phyloP scores from a whole-genome alignment of 2,888 invertebrate genomes.

The Neria commutata region DNA sequence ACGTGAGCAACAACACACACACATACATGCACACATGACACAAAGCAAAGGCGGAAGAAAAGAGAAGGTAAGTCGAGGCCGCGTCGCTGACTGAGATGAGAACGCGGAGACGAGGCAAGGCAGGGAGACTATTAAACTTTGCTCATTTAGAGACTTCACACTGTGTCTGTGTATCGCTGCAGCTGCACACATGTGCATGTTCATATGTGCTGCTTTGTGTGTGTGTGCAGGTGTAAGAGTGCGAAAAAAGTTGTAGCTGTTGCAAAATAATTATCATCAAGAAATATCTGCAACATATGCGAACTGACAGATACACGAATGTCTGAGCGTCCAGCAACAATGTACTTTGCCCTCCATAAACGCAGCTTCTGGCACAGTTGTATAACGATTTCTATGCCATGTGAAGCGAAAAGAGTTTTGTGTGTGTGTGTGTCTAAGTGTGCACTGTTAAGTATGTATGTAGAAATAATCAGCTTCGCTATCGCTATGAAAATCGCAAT shows the following conservation, averaged over 20 bases:
- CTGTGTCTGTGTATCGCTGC: constrained; percentile 2
- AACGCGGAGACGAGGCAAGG: constrained; percentile 2
- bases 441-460: too few relatives aligned
- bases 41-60: neutral
- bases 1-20: too few relatives aligned
- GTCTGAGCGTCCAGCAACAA: too few relatives aligned
- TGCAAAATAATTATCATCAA: constrained; percentile 17
- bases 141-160: neutral
- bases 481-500: too few relatives aligned
- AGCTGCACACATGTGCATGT: constrained; percentile 1
- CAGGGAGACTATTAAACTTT: constrained; percentile 11
- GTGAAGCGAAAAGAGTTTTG: too few relatives aligned
- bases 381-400: too few relatives aligned
- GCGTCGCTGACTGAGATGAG: neutral
- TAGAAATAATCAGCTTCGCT: too few relatives aligned
- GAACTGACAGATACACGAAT: too few relatives aligned
- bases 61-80: neutral
- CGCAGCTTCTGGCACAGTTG: too few relatives aligned
- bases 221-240: constrained; percentile 6
- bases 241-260: constrained; percentile 15
- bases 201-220: constrained; percentile 1
- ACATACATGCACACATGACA: neutral
- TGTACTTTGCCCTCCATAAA: too few relatives aligned
- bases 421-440: too few relatives aligned
- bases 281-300: constrained; percentile 15